These are phyloP conservation scores for Temnothorax ravouxi DNA, from an alignment of 2,888 invertebrate genomes.

Conservation along the genomic window DNA sequence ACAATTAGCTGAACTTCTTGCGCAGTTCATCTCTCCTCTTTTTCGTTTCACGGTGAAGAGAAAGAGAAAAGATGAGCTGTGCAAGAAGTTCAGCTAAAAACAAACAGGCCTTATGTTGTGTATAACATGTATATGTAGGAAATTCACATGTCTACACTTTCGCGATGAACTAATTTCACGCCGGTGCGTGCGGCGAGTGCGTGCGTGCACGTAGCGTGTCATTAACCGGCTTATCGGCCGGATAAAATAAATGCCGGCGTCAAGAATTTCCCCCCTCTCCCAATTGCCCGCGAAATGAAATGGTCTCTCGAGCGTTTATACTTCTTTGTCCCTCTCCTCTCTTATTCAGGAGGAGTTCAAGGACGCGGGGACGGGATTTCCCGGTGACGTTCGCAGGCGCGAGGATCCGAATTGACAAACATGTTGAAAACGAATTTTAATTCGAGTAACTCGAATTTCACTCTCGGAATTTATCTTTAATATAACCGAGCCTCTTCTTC, in stretches of 20 bases:
- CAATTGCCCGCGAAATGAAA: slow-evolving; percentile 17
- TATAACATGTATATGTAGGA: background rate
- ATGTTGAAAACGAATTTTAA: background rate
- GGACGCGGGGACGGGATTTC: background rate
- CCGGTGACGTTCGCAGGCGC: background rate
- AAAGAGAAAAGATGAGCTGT: no score
- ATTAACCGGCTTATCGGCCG: slow-evolving; percentile 23
- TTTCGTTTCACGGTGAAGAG: no score
- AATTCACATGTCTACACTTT: background rate
- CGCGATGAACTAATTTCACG: slow-evolving; percentile 7
- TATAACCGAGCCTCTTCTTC: no score
- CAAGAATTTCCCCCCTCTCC: background rate
- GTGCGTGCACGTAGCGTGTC: background rate
- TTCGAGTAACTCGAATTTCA: background rate
- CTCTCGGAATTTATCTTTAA: background rate
- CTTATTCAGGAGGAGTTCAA: slow-evolving; percentile 7
- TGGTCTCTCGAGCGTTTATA: background rate
- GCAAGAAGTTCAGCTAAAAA: no score
- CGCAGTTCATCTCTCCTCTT: no score
- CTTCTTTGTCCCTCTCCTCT: background rate
- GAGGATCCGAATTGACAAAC: no score
- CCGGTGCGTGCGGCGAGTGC: background rate
- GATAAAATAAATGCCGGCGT: slow-evolving; percentile 25
- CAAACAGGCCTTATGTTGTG: no score
- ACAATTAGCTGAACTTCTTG: no score